phyloP scores from a whole-genome alignment of 1,140 invertebrate species.

The Dreissena rostriformis region DNA sequence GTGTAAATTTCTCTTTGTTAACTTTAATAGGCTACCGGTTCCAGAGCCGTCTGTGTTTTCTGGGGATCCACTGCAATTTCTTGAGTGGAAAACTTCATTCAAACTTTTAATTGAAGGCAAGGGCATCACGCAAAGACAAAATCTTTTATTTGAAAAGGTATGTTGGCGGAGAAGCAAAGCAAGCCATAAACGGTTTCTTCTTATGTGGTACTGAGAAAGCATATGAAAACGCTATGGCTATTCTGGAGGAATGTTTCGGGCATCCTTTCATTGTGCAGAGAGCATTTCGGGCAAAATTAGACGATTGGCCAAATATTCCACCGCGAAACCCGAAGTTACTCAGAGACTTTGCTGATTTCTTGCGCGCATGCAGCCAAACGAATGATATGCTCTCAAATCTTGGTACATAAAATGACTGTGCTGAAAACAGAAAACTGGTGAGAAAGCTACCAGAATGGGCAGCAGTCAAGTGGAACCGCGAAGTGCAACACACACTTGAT shows the following conservation, averaged over 20 bases:
- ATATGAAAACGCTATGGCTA: constrained; percentile 27
- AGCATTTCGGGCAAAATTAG: constrained; percentile 1
- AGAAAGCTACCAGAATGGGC: constrained; percentile 43
- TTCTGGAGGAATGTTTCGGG: constrained; percentile 24
- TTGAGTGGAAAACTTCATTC: constrained; percentile 20
- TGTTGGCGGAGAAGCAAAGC: constrained; percentile 18
- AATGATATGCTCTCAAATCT: constrained; percentile 9
- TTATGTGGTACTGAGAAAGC: constrained; percentile 20
- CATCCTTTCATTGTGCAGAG: constrained; percentile 33
- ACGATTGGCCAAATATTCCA: constrained; percentile 20
- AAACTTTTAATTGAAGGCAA: constrained; percentile 13
- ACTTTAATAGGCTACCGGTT: constrained; percentile 26
- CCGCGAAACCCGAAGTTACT: constrained; percentile 9
- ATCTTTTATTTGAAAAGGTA: constrained; percentile 15
- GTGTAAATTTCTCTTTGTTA: too few species aligned
- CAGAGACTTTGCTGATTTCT: constrained; percentile 35
- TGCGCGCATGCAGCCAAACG: constrained; percentile 23
- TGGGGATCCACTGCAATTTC: constrained; percentile 20
- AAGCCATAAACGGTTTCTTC: constrained; percentile 18
- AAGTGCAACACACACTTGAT: constrained; percentile 6
- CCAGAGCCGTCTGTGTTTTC: constrained; percentile 9
- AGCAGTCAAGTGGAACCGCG: constrained; percentile 36
- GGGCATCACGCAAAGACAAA: constrained; percentile 9
- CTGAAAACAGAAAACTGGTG: constrained; percentile 35
- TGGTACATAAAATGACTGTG: constrained; percentile 19